phyloP scores from a whole-genome alignment of 1,140 invertebrate species.

The Gyrodactylus salaris region DNA sequence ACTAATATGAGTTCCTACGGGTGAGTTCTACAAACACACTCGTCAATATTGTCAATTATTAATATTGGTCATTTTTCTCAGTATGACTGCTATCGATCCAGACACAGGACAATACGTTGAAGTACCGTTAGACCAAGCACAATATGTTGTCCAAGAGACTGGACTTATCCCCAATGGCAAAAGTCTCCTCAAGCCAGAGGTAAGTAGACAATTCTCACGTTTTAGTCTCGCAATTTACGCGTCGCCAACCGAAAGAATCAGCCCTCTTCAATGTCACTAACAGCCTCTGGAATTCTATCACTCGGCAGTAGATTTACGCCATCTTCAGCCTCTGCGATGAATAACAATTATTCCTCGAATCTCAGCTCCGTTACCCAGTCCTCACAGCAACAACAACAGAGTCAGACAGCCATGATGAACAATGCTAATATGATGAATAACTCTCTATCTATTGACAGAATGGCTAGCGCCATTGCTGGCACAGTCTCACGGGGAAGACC shows the following conservation, averaged over 20 bases:
- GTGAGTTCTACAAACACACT: background rate
- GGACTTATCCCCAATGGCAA: background rate
- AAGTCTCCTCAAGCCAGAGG: background rate
- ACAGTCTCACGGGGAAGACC: background rate
- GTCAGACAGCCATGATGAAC: background rate
- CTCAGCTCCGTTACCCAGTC: background rate
- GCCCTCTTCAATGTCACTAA: background rate
- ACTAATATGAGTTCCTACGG: background rate
- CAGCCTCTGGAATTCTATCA: background rate
- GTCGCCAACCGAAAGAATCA: background rate
- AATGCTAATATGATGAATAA: background rate
- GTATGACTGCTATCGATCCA: background rate
- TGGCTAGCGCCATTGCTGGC: background rate
- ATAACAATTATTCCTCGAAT: too few relatives aligned
- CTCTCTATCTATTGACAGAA: background rate
- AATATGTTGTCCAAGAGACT: background rate
- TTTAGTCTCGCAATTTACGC: too few relatives aligned
- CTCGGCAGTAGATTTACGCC: background rate
- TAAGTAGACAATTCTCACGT: too few relatives aligned
- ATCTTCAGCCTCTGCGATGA: too few relatives aligned
- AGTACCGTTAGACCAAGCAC: background rate
- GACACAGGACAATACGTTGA: background rate
- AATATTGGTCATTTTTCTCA: background rate
- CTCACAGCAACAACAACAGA: background rate
- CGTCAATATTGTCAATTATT: too few relatives aligned